phyloP scores from a whole-genome alignment of 1,140 invertebrate species.

The Branchinecta lindahli region DNA sequence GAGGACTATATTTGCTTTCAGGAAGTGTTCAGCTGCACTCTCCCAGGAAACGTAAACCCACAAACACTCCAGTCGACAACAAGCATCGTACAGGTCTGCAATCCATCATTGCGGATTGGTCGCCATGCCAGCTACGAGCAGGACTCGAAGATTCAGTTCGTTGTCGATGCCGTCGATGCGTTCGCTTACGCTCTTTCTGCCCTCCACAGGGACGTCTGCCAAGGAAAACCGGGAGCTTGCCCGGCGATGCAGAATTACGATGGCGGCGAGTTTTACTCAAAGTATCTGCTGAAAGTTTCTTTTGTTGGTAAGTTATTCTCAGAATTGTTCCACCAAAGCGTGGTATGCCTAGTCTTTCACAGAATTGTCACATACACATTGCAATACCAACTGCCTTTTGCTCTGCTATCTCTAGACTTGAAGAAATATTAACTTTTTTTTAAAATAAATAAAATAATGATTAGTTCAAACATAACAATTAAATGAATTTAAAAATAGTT shows the following conservation, averaged over 20 bases:
- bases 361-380: background rate
- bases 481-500: too few species aligned
- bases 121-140: constrained; percentile 36
- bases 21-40: constrained; percentile 36
- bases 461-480: too few species aligned
- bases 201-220: constrained; percentile 41
- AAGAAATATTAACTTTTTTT: too few species aligned
- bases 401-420: too few species aligned
- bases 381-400: too few species aligned
- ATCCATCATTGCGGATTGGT: constrained; percentile 30
- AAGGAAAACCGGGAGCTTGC: constrained; percentile 36
- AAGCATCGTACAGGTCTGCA: constrained; percentile 29
- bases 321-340: constrained; percentile 10
- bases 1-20: background rate
- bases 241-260: constrained; percentile 48
- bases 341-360: constrained; percentile 1
- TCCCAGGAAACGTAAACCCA: constrained; percentile 27
- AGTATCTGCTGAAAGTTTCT: constrained; percentile 49
- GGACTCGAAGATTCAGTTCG: constrained; percentile 74
- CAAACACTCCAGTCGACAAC: constrained; percentile 22
- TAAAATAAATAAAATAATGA: too few species aligned
- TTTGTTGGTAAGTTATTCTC: constrained; percentile 42
- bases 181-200: constrained; percentile 59
- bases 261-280: constrained; percentile 46
- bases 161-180: constrained; percentile 73